A percentile compares a stretch with the other conserved stretches of the same genome.
Conservation (phyloP, 2,797 vertebrate genomes). For the Columba guinea region DNA sequence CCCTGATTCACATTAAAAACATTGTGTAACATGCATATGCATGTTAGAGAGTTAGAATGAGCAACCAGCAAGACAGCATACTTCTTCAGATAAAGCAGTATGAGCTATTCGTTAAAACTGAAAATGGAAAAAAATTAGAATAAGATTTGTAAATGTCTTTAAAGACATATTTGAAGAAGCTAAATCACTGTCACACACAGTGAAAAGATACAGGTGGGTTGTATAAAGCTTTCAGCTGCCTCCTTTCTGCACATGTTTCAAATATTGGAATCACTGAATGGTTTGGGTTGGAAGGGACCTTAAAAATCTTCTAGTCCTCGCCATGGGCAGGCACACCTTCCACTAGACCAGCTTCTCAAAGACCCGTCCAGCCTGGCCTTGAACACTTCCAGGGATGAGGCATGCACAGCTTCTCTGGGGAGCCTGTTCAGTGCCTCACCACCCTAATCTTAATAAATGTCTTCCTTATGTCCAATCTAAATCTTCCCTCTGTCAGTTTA, state of each 20-base stretch:
- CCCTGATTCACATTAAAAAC: background rate
- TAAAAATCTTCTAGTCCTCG: too few relatives aligned
- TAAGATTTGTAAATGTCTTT: background rate
- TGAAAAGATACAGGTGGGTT: background rate
- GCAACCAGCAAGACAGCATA: background rate
- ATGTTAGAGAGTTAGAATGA: background rate
- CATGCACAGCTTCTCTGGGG: too few relatives aligned
- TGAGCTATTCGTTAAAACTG: background rate
- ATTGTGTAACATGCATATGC: background rate
- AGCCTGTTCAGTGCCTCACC: background rate
- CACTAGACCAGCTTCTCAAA: too few relatives aligned
- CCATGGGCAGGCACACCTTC: too few relatives aligned
- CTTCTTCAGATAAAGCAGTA: background rate
- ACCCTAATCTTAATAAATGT: accelerated
- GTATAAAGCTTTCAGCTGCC: background rate
- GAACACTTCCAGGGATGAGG: too few relatives aligned
- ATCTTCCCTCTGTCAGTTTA: background rate
- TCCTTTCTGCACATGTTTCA: background rate
- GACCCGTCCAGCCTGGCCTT: too few relatives aligned
- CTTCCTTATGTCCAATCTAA: background rate
- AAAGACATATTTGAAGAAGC: background rate
- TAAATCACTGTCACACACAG: background rate
- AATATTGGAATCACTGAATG: background rate
- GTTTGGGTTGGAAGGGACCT: background rate
- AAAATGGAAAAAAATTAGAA: background rate